Conservation (phyloP, 2,888 invertebrate genomes). For the Antitype chi region DNA sequence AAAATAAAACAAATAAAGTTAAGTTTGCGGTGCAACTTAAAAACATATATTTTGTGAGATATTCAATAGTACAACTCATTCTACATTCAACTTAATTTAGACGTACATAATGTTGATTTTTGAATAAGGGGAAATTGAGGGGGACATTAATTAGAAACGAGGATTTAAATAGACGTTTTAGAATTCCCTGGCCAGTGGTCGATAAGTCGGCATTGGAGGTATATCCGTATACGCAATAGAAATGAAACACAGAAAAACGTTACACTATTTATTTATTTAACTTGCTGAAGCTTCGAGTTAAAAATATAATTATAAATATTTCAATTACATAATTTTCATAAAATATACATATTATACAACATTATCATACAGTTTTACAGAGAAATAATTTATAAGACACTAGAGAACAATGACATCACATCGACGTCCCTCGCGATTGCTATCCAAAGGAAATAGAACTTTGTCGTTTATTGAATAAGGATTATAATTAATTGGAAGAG, state of each 20-base stretch:
- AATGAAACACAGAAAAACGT: conserved; percentile 50
- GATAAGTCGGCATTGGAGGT: neutral
- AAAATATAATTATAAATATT: conserved; percentile 67
- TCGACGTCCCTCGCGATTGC: conserved; percentile 45
- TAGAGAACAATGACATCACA: conserved; percentile 57
- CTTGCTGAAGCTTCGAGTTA: conserved; percentile 68
- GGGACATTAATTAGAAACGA: neutral
- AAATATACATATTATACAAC: conserved; percentile 74
- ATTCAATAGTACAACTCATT: neutral
- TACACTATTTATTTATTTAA: conserved; percentile 63
- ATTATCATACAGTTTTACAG: conserved; percentile 62
- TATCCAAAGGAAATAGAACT: conserved; percentile 57
- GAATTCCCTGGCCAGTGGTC: neutral
- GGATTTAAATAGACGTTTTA: neutral
- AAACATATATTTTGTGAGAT: neutral
- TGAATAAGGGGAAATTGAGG: too few species aligned
- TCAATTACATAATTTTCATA: conserved; percentile 70
- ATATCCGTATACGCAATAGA: too few species aligned
- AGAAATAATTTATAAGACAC: conserved; percentile 64
- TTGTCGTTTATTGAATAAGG: neutral
- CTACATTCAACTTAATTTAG: neutral
- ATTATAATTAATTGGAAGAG: conserved; percentile 21
- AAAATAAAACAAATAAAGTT: neutral
- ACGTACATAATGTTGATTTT: neutral
- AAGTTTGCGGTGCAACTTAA: neutral